Evolutionary conservation across 2,888 invertebrate genomes (phyloP).

Genomic region (Drosophila kuntzei): DNA sequence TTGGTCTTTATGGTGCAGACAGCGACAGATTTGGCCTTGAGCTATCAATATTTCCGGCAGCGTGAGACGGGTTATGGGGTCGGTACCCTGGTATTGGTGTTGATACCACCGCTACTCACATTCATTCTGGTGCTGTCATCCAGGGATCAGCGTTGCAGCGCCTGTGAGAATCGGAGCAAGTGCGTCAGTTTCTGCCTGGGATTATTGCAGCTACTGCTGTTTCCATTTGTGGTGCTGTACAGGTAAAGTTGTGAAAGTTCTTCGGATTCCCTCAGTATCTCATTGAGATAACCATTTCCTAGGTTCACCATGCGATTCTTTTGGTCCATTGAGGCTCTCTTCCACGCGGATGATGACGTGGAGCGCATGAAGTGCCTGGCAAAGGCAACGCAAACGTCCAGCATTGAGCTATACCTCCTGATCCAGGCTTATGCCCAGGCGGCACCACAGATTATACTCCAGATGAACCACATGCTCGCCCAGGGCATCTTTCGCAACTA

Average conservation of each 20-base stretch:
- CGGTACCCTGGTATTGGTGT: conserved; percentile 86
- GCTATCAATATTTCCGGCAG: conserved; percentile 88
- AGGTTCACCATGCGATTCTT: conserved; percentile 91
- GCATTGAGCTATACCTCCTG: conserved; percentile 91
- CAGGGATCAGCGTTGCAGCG: conserved; percentile 86
- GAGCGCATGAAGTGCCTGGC: conserved; percentile 88
- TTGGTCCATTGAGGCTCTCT: conserved; percentile 91
- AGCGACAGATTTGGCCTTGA: conserved; percentile 89
- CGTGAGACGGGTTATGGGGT: conserved; percentile 87
- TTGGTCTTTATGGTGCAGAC: conserved; percentile 89
- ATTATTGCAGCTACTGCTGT: conserved; percentile 75
- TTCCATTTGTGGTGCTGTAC: conserved; percentile 87
- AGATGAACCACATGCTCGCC: conserved; percentile 88
- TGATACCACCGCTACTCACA: conserved; percentile 87
- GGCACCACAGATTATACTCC: conserved; percentile 90
- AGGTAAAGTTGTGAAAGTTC: conserved; percentile 74
- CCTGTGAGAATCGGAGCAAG: conserved; percentile 83
- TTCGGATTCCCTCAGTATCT: background rate
- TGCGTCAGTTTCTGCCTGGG: conserved; percentile 64
- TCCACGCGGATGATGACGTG: conserved; percentile 87
- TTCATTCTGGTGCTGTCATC: conserved; percentile 88
- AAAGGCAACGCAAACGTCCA: conserved; percentile 88
- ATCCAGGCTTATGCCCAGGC: conserved; percentile 92
- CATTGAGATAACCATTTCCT: background rate
- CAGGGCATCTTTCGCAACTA: conserved; percentile 87